These are phyloP conservation scores for Ormyrus thymus DNA, from an alignment of 2,888 invertebrate genomes.

Conservation along the genomic window DNA sequence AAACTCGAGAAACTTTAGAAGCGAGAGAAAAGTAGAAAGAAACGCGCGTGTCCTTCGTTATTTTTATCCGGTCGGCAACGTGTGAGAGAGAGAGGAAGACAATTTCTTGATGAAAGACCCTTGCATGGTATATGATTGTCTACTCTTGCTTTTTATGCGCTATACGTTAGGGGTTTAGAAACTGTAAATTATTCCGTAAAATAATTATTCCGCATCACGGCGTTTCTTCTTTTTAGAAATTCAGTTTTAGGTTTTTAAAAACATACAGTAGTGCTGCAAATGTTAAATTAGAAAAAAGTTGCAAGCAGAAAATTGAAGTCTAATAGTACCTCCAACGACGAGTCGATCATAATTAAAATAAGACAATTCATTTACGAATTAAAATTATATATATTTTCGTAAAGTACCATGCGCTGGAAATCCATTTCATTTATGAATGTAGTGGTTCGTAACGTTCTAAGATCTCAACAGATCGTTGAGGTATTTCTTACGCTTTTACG, in stretches of 20 bases:
- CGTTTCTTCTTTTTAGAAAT: too few species aligned
- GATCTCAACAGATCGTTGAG: conserved; percentile 23
- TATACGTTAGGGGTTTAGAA: not conserved
- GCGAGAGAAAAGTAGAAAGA: conserved; percentile 38
- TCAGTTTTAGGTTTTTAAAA: too few species aligned
- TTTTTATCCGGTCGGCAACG: conserved; percentile 14
- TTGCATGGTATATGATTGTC: not conserved
- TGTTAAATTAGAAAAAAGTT: too few species aligned
- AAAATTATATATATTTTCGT: not conserved
- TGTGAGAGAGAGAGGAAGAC: conserved; percentile 6
- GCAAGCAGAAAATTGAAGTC: too few species aligned
- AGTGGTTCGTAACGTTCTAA: conserved; percentile 7
- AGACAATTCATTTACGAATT: too few species aligned
- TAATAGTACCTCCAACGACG: too few species aligned
- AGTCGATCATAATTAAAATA: too few species aligned
- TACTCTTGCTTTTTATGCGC: conserved; percentile 9
- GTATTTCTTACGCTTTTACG: conserved; percentile 39
- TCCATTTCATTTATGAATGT: conserved; percentile 21
- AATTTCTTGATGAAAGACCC: conserved; percentile 19
- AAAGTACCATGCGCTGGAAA: conserved; percentile 7
- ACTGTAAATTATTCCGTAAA: too few species aligned
- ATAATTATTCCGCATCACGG: too few species aligned
- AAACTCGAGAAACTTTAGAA: conserved; percentile 39
- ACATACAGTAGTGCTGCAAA: too few species aligned
- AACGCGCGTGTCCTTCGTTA: conserved; percentile 28